phyloP scores from a whole-genome alignment of 2,113 vertebrate genomes.

The Cynoglossus semilaevis region DNA sequence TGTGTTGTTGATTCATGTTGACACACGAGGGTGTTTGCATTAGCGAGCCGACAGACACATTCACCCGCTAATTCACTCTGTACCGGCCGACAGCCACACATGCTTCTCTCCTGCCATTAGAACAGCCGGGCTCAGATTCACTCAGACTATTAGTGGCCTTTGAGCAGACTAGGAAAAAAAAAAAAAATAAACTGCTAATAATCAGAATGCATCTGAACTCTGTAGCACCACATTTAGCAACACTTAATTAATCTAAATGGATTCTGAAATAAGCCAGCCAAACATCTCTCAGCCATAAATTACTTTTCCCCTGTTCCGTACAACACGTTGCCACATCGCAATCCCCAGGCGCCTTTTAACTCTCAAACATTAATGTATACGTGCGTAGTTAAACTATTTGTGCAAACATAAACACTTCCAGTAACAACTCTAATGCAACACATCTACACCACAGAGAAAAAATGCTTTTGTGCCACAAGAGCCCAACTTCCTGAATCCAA shows the following conservation, averaged over 20 bases:
- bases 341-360: slow-evolving; percentile 42
- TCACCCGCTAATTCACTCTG: slow-evolving; percentile 43
- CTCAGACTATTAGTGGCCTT: slow-evolving; percentile 64
- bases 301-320: slow-evolving; percentile 53
- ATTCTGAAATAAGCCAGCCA: slow-evolving; percentile 72
- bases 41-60: slow-evolving; percentile 25
- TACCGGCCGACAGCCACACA: slow-evolving; percentile 19
- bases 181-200: slow-evolving; percentile 57
- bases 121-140: slow-evolving; percentile 53
- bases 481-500: slow-evolving; percentile 39
- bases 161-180: slow-evolving; percentile 33
- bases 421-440: background rate
- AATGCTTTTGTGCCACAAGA: slow-evolving; percentile 28
- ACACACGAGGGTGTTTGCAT: slow-evolving; percentile 30
- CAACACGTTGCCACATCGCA: slow-evolving; percentile 46
- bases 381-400: slow-evolving; percentile 17
- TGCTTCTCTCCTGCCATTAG: slow-evolving; percentile 54
- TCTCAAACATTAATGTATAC: slow-evolving; percentile 37
- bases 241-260: slow-evolving; percentile 78
- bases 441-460: slow-evolving; percentile 1
- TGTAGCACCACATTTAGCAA: slow-evolving; percentile 61
- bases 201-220: slow-evolving; percentile 67
- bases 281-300: slow-evolving; percentile 67
- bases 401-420: slow-evolving; percentile 14
- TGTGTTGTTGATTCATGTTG: slow-evolving; percentile 41